Evolutionary conservation across 2,113 vertebrate genomes (phyloP).

Genomic region (Cavia aperea): DNA sequence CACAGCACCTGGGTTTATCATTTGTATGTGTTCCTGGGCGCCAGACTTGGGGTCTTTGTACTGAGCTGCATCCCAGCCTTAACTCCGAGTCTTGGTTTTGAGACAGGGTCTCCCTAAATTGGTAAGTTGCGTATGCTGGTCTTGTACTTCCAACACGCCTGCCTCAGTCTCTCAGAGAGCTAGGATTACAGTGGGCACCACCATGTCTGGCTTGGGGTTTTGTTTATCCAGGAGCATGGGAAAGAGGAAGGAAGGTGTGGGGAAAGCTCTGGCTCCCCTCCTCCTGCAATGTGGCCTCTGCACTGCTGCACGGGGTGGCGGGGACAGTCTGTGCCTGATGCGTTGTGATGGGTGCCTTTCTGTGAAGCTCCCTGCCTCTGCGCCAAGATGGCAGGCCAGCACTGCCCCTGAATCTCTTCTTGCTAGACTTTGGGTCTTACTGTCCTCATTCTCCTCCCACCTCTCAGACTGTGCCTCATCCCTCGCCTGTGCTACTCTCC

Average conservation of each 20-base stretch:
- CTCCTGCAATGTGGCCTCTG: background rate
- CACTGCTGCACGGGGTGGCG: background rate
- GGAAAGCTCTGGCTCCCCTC: background rate
- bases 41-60: background rate
- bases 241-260: background rate
- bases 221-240: background rate
- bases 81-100: background rate
- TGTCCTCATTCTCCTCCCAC: background rate
- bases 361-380: background rate
- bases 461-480: background rate
- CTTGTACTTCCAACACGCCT: background rate
- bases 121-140: background rate
- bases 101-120: background rate
- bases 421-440: background rate
- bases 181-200: background rate
- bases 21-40: background rate
- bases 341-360: fast-evolving
- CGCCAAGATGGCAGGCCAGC: background rate
- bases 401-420: background rate
- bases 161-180: background rate
- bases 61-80: background rate
- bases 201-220: background rate
- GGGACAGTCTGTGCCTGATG: background rate
- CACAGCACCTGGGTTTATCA: background rate
- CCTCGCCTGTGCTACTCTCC: background rate